These are phyloP conservation scores for Globia sparganii DNA, from an alignment of 2,888 invertebrate genomes.

Conservation along the genomic window DNA sequence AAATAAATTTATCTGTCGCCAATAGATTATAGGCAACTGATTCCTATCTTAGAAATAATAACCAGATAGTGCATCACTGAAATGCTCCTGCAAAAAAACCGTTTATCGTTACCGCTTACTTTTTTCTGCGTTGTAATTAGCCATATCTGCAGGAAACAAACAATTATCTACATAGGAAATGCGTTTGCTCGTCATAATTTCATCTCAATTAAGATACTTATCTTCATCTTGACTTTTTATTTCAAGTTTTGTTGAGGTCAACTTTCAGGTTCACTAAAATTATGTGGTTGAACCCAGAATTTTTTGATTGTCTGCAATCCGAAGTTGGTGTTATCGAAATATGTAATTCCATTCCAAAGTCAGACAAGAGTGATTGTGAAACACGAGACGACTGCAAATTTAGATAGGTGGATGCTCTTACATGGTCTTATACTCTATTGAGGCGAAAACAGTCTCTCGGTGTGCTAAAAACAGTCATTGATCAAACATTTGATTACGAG, in stretches of 20 bases:
- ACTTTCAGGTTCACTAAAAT: slow-evolving; percentile 4
- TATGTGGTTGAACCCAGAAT: neutral
- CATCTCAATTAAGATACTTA: slow-evolving; percentile 29
- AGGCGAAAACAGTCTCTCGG: neutral
- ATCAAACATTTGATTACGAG: neutral
- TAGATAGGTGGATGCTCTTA: neutral
- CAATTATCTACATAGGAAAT: slow-evolving; percentile 28
- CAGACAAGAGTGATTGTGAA: neutral
- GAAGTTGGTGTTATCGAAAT: neutral
- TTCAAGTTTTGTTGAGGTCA: neutral
- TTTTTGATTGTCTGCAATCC: neutral
- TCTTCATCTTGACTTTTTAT: slow-evolving; percentile 3
- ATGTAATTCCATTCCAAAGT: neutral
- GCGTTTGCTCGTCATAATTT: slow-evolving; percentile 15
- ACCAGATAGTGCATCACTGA: neutral
- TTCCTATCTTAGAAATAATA: slow-evolving; percentile 4
- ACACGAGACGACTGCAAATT: neutral
- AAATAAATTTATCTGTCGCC: slow-evolving; percentile 13
- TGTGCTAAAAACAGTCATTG: neutral
- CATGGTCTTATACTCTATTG: neutral
- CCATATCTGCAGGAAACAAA: slow-evolving; percentile 24
- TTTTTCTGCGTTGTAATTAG: slow-evolving; percentile 29
- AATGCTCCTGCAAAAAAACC: slow-evolving; percentile 10
- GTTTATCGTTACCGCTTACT: neutral
- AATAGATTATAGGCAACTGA: slow-evolving; percentile 23